phyloP scores from a whole-genome alignment of 2,888 invertebrate genomes.

The Shargacucullia verbasci region DNA sequence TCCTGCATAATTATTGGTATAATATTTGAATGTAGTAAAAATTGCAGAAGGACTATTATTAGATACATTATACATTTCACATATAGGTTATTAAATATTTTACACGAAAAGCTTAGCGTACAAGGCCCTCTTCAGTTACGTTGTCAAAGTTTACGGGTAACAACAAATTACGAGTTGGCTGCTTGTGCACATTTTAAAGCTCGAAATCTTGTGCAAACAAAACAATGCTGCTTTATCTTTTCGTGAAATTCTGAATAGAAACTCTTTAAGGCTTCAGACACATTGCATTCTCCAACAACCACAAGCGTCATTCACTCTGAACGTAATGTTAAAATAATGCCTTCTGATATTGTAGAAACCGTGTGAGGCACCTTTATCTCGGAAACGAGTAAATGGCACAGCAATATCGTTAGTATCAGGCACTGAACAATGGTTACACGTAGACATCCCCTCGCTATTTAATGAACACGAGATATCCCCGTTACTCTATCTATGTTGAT shows the following conservation, averaged over 20 bases:
- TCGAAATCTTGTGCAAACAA: constrained; percentile 38
- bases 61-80: no score
- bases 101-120: neutral
- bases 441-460: constrained; percentile 70
- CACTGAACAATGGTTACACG: constrained; percentile 71
- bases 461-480: constrained; percentile 69
- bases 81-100: no score
- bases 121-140: neutral
- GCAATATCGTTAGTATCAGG: constrained; percentile 77
- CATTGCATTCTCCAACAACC: constrained; percentile 35
- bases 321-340: constrained; percentile 65
- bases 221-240: constrained; percentile 46
- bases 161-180: constrained; percentile 23
- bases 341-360: constrained; percentile 66
- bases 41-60: no score
- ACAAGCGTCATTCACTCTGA: constrained; percentile 48
- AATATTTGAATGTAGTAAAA: no score
- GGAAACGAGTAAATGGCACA: constrained; percentile 71
- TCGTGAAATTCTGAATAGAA: constrained; percentile 43
- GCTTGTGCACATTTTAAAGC: constrained; percentile 12
- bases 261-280: constrained; percentile 44
- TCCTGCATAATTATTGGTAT: no score
- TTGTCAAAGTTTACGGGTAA: constrained; percentile 9
- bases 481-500: constrained; percentile 57
- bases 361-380: constrained; percentile 76